A percentile compares a stretch with the other conserved stretches of the same genome.
Conservation (phyloP, 2,797 vertebrate genomes). For the Scarus forsteni region DNA sequence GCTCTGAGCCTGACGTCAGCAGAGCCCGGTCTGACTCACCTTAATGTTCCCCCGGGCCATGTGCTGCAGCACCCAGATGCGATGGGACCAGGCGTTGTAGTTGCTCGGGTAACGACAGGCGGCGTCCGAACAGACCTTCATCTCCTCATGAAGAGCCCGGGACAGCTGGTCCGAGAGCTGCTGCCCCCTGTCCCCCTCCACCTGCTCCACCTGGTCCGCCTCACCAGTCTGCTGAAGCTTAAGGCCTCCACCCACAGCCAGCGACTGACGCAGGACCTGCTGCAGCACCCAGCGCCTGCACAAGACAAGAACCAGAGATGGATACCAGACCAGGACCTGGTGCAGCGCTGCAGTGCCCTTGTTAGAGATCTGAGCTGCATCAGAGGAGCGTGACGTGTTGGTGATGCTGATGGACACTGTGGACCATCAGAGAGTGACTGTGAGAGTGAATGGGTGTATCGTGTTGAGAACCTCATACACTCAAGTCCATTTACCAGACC, state of each 20-base stretch:
- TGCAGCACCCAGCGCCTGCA: constrained; percentile 94
- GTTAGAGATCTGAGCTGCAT: too few relatives aligned
- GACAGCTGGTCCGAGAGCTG: constrained; percentile 82
- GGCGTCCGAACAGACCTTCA: constrained; percentile 94
- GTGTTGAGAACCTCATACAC: too few relatives aligned
- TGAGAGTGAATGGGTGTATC: too few relatives aligned
- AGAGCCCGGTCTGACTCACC: constrained; percentile 77
- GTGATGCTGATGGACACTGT: too few relatives aligned
- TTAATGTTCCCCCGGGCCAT: constrained; percentile 91
- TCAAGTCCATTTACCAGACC: too few relatives aligned
- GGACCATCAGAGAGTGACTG: too few relatives aligned
- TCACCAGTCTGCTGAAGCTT: constrained; percentile 80
- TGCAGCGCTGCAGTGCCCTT: too few relatives aligned
- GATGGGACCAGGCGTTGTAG: constrained; percentile 99
- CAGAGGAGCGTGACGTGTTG: too few relatives aligned
- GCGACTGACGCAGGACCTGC: constrained; percentile 87
- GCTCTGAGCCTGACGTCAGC: too few relatives aligned
- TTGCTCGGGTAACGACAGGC: constrained; percentile 96
- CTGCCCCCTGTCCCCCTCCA: constrained; percentile 45
- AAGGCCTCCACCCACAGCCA: constrained; percentile 68
- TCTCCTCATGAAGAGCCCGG: constrained; percentile 89
- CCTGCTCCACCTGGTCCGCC: constrained; percentile 35
- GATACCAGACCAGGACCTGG: too few relatives aligned
- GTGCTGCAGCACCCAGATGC: constrained; percentile 96
- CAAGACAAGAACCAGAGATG: constrained; percentile 1